phyloP scores from a whole-genome alignment of 2,113 vertebrate species.

The Dunckerocampus dactyliophorus region DNA sequence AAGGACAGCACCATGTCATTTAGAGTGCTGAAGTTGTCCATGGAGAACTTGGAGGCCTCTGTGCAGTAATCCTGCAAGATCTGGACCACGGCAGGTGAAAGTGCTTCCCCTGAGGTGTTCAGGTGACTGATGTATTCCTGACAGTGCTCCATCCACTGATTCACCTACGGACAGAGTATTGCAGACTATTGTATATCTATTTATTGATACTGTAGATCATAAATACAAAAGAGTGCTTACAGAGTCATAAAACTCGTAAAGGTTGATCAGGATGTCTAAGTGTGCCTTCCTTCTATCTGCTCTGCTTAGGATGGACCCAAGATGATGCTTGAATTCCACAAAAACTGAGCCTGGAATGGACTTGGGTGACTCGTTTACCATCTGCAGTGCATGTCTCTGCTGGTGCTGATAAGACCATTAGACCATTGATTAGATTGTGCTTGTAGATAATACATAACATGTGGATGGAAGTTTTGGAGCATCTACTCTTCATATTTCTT shows the following conservation, averaged over 20 bases:
- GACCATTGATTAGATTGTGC: neutral
- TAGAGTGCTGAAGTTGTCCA: constrained; percentile 72
- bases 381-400: constrained; percentile 60
- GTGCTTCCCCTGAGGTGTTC: constrained; percentile 32
- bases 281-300: constrained; percentile 61
- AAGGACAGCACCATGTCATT: constrained; percentile 65
- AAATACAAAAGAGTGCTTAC: constrained; percentile 45
- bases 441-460: neutral
- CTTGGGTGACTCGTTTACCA: constrained; percentile 63
- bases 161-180: constrained; percentile 53
- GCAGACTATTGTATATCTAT: too few relatives aligned
- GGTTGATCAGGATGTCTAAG: constrained; percentile 67
- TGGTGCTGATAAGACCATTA: constrained; percentile 57
- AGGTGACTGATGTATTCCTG: constrained; percentile 65
- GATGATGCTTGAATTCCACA: constrained; percentile 64
- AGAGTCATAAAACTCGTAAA: constrained; percentile 75
- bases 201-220: too few relatives aligned
- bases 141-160: constrained; percentile 70
- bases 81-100: constrained; percentile 54
- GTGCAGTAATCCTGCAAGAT: constrained; percentile 65
- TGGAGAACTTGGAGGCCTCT: constrained; percentile 71
- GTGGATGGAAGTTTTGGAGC: neutral
- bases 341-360: constrained; percentile 46
- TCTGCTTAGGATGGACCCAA: constrained; percentile 55
- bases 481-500: neutral